These are phyloP conservation scores for Chrysopilus asiliformis DNA, from an alignment of 2,888 invertebrate species.

Conservation along the genomic window DNA sequence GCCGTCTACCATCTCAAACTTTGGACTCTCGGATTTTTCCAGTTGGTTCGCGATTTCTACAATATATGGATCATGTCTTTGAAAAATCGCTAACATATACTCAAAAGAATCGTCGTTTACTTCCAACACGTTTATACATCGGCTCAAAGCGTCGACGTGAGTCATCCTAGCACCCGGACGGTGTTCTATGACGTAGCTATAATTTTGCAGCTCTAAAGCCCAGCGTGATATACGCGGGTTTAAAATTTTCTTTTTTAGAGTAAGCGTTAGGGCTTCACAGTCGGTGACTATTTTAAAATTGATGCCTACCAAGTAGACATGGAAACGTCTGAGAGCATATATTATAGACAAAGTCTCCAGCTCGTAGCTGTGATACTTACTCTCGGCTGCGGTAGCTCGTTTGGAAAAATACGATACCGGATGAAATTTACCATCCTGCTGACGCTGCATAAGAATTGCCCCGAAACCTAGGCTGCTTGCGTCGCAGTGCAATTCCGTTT, in stretches of 20 bases:
- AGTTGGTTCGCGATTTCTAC: not conserved
- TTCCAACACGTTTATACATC: slow-evolving; percentile 17
- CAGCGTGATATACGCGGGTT: slow-evolving; percentile 19
- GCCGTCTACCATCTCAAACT: slow-evolving; percentile 19
- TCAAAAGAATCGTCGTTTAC: slow-evolving; percentile 1
- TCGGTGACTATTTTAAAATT: slow-evolving; percentile 22
- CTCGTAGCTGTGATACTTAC: slow-evolving; percentile 22
- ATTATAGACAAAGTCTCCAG: slow-evolving; percentile 21
- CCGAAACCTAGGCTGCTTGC: no score
- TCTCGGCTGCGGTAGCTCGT: slow-evolving; percentile 17
- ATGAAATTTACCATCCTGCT: slow-evolving; percentile 17
- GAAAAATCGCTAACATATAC: not conserved
- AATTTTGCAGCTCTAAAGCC: slow-evolving; percentile 13
- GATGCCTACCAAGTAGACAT: slow-evolving; percentile 18
- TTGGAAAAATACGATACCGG: slow-evolving; percentile 23
- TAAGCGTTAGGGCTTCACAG: slow-evolving; percentile 19
- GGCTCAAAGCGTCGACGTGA: slow-evolving; percentile 21
- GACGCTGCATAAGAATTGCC: slow-evolving; percentile 17
- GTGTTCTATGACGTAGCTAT: slow-evolving; percentile 13
- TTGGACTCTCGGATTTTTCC: slow-evolving; percentile 5
- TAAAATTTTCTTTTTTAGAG: slow-evolving; percentile 20
- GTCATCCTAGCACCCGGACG: slow-evolving; percentile 15
- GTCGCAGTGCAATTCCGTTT: slow-evolving; percentile 23
- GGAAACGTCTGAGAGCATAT: slow-evolving; percentile 19
- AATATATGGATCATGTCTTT: not conserved